Evolutionary conservation across 2,113 vertebrate genomes (phyloP).

Genomic region (Ctenomys sociabilis): DNA sequence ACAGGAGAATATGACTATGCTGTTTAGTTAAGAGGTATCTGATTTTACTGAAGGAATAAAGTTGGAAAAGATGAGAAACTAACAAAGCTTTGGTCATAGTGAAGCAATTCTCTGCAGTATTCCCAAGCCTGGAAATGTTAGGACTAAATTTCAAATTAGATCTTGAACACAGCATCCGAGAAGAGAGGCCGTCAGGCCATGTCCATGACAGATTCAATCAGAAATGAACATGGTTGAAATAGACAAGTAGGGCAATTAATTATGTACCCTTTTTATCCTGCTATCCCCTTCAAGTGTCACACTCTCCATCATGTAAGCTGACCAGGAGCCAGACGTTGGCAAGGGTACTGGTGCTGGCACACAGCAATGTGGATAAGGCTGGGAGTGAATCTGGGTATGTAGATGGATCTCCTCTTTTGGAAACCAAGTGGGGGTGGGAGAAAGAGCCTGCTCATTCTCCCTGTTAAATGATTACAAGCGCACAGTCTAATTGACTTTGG

Average conservation of each 20-base stretch:
- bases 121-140: neutral
- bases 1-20: too few species aligned
- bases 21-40: too few species aligned
- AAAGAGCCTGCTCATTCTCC: neutral
- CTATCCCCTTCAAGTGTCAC: neutral
- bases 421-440: rapidly evolving
- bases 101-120: rapidly evolving
- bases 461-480: neutral
- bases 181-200: neutral
- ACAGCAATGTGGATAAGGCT: neutral
- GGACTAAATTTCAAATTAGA: neutral
- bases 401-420: neutral
- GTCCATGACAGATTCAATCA: rapidly evolving
- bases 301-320: neutral
- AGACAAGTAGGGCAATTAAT: neutral
- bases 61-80: neutral
- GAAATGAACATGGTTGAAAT: neutral
- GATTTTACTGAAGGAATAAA: too few species aligned
- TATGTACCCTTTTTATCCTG: neutral
- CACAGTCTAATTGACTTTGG: neutral
- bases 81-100: neutral
- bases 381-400: neutral
- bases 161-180: neutral
- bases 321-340: neutral
- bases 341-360: neutral